Evolutionary conservation across 2,797 vertebrate species (phyloP).

Genomic region (Heterohyrax brucei): DNA sequence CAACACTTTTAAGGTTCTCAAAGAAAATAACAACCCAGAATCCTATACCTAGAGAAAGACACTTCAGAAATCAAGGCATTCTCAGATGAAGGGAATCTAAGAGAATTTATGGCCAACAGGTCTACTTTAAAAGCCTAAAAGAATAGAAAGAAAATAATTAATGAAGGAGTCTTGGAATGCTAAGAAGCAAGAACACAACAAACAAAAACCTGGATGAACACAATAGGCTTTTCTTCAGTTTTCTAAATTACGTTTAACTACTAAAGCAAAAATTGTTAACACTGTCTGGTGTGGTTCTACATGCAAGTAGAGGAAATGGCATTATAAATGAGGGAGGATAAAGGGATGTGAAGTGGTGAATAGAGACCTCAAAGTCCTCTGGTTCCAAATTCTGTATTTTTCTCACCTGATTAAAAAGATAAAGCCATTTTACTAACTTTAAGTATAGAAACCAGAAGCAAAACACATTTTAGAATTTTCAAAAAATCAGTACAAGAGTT

Average conservation of each 20-base stretch:
- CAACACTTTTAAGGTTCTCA: not conserved
- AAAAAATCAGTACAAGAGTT: slow-evolving; percentile 46
- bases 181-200: not conserved
- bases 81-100: not conserved
- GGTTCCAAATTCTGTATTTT: not conserved
- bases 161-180: not conserved
- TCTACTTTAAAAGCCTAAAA: not conserved
- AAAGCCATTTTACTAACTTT: not conserved
- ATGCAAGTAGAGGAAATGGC: not conserved
- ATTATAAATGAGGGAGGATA: not conserved
- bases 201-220: slow-evolving; percentile 27
- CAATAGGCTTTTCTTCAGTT: not conserved
- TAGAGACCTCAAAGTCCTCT: not conserved
- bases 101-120: not conserved
- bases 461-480: slow-evolving; percentile 55
- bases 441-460: not conserved
- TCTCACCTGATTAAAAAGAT: not conserved
- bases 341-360: not conserved
- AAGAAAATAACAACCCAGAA: not conserved
- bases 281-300: not conserved
- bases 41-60: not conserved
- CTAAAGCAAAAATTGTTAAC: too few relatives aligned
- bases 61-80: not conserved
- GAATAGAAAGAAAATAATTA: not conserved
- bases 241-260: not conserved